Conservation (phyloP, 2,888 invertebrate genomes). For the Clusia tigrina region DNA sequence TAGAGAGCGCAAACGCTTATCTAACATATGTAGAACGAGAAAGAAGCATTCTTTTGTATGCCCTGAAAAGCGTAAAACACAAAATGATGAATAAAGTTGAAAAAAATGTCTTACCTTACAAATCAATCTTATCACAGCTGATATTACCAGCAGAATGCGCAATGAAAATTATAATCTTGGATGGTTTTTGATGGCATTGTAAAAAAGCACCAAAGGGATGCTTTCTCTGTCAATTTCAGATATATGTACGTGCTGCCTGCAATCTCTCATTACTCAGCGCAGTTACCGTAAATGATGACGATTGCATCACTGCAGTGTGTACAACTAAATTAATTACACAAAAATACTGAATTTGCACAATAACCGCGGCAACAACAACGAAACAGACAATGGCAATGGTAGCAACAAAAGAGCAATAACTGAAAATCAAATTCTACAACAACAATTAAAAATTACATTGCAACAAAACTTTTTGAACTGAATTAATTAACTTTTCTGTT, state of each 20-base stretch:
- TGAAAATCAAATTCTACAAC: slow-evolving; percentile 30
- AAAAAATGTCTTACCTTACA: no score
- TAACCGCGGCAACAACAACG: slow-evolving; percentile 4
- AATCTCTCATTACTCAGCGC: slow-evolving; percentile 40
- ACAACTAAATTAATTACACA: slow-evolving; percentile 41
- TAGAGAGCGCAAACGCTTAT: no score
- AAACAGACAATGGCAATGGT: slow-evolving; percentile 28
- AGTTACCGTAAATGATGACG: slow-evolving; percentile 47
- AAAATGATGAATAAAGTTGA: no score
- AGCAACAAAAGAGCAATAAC: neutral
- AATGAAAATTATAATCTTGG: no score
- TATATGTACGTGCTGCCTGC: slow-evolving; percentile 35
- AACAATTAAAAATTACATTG: slow-evolving; percentile 53
- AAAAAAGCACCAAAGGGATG: no score
- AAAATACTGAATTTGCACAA: neutral
- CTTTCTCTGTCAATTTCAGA: no score
- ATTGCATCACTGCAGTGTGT: slow-evolving; percentile 41
- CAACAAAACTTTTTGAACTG: slow-evolving; percentile 51
- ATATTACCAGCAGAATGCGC: no score
- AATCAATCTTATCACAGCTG: no score
- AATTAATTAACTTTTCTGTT: slow-evolving; percentile 56
- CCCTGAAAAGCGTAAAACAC: no score
- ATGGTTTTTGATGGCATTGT: no score
- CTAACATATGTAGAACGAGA: no score
- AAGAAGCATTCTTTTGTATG: no score